phyloP scores from a whole-genome alignment of 2,113 vertebrate species.

The Thamnophis sirtalis region DNA sequence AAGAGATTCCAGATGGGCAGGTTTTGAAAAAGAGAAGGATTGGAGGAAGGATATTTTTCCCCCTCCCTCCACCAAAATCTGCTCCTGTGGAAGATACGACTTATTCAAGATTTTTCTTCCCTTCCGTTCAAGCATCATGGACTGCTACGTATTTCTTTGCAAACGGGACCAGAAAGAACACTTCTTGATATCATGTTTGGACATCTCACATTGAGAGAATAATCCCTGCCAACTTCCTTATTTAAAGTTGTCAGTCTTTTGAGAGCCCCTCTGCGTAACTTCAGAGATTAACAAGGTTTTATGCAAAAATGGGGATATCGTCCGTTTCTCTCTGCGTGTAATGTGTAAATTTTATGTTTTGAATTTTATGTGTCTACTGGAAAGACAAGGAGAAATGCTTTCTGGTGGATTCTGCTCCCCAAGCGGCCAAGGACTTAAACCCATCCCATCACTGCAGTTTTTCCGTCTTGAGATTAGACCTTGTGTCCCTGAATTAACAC shows the following conservation, averaged over 20 bases:
- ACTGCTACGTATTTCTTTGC: background rate
- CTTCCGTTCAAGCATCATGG: constrained; percentile 15
- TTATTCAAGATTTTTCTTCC: background rate
- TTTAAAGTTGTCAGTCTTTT: background rate
- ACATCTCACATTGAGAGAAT: background rate
- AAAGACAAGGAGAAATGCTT: background rate
- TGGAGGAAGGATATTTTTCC: background rate
- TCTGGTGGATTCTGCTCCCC: background rate
- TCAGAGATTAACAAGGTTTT: background rate
- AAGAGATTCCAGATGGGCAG: constrained; percentile 30
- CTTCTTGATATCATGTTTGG: background rate
- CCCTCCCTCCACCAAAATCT: background rate
- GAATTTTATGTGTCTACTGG: background rate
- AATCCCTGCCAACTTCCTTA: background rate
- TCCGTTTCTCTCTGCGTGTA: background rate
- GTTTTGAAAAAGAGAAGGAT: background rate
- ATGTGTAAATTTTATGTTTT: background rate
- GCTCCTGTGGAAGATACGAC: background rate
- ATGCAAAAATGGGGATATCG: background rate
- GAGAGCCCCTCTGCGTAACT: background rate
- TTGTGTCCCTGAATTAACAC: background rate
- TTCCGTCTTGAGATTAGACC: no score
- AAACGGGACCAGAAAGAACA: background rate
- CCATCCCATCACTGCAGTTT: background rate
- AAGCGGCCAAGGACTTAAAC: background rate